Evolutionary conservation across 1,140 invertebrate species (phyloP), one percentile per base, ranked within the genome.

Genomic region (Eriocheir sinensis): DNA sequence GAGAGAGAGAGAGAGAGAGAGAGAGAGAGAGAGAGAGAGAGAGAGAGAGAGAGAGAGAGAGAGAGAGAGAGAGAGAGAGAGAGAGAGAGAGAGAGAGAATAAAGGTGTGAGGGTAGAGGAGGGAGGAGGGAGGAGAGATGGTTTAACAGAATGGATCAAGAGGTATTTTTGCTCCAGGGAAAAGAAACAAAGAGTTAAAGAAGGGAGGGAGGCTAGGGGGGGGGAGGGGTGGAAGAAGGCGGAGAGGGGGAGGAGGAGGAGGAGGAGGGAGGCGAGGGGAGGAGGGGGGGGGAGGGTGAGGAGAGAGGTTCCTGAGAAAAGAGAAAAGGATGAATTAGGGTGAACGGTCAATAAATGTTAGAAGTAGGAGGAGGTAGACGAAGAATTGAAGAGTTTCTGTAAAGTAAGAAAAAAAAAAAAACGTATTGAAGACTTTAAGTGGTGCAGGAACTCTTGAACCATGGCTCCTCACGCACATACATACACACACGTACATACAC

Each of bases 11-110:
- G 83, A 86, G 83, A 86, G 21, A 86, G 83, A 86, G 32, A 15
- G 32, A 36, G 40, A 34, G 0, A 36, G 83, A 36, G 32, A 86
- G 83, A 86, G 27, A 36, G 83, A 32, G 32, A 86, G 83, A 86
- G 83, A 86, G 21, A 86, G 83, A 86, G 32, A 15, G 32, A 36
- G 40, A 34, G 0, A 36, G 83, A 36, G 32, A 86, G 83, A 86
- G 27, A 36, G 83, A 32, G 34, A 40, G 6, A 40, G 30, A 40
- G 83, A 32, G 40, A 34, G 40, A 48, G 44, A 17, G 32, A 34
- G 32, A 34, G n/a, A 30, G 80, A 83, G 80, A 83, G 80, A 83
- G 80, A 83, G 80, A 83, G 80, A 83, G 80, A 83, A n/a, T 17
- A 36, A 30, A n/a, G n/a, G 2, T 9, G 0, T 12, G 36, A 34